phyloP scores from a whole-genome alignment of 2,113 vertebrate genomes.

The Turdus rufiventris region DNA sequence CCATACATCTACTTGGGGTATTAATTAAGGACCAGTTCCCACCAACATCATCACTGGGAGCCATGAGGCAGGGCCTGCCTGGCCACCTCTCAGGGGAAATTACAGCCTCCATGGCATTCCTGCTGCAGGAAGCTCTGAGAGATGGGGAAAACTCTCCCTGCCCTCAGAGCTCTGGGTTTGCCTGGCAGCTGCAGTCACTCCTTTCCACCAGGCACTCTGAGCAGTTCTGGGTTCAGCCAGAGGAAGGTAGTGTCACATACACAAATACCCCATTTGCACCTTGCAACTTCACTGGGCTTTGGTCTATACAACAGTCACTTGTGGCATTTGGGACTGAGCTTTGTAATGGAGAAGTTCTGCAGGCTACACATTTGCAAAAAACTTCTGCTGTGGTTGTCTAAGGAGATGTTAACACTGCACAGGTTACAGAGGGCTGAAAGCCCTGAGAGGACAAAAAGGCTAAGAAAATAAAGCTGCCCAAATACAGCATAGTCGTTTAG shows the following conservation, averaged over 20 bases:
- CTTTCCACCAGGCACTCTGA: not conserved
- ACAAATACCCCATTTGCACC: not conserved
- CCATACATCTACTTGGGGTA: not conserved
- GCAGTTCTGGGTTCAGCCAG: not conserved
- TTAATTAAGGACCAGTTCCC: not conserved
- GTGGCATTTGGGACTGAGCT: not conserved
- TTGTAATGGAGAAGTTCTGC: not conserved
- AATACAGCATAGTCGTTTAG: not conserved
- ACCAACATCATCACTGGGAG: not conserved
- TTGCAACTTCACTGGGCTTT: not conserved
- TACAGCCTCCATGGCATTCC: not conserved
- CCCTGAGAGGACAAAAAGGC: not conserved
- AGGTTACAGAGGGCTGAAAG: not conserved
- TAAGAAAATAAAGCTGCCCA: not conserved
- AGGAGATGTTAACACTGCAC: not conserved
- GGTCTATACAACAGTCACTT: not conserved
- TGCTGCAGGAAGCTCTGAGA: not conserved
- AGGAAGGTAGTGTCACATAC: not conserved
- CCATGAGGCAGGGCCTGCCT: not conserved
- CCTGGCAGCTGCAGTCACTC: not conserved
- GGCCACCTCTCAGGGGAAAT: not conserved
- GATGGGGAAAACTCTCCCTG: not conserved
- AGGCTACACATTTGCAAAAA: not conserved
- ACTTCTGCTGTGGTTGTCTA: not conserved
- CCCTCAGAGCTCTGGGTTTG: not conserved